Evolutionary conservation across 2,888 invertebrate genomes (phyloP), one percentile per base, ranked within the genome.

Genomic region (Argyra leucocephala): DNA sequence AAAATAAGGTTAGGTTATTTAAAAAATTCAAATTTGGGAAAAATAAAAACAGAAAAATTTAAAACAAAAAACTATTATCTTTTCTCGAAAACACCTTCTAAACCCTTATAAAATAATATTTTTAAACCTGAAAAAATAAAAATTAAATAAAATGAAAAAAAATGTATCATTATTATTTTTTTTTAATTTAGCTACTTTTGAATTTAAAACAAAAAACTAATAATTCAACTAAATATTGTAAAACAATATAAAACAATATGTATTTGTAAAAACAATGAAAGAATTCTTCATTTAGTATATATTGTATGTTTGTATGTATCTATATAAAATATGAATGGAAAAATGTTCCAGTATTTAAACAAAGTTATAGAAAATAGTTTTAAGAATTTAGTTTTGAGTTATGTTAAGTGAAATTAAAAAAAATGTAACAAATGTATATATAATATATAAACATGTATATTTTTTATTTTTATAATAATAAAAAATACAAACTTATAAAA

Each of bases 161-260:
- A n/a, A 48, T 18, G 18, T 48, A 5, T 5, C n/a, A 48, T 48
- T 48, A 48, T 48, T 48, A 48, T 48, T 48, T 37, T 18, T n/a
- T 48, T 48, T 48, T 48, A 15, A 48, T 48, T 48, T 48, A 6
- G 18, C 48, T 48, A 48, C n/a, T 48, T 48, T 48, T 48, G 48
- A 48, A 48, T 48, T 48, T 12, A 48, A 48, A 48, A 48, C 48
- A 48, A 48, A 48, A 48, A 48, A 48, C 48, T 48, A 48, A n/a
- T 48, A 48, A 48, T 48, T 48, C 18, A 48, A 48, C 48, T 48
- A 48, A 48, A 48, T 48, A 48, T 48, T 48, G 48, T 48, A 48
- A 48, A 48, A 48, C 48, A 48, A 48, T 48, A 48, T 48, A 48
- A 48, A 48, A 48, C 48, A 48, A 48, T 37, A n/a, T n/a, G n/a